Evolutionary conservation across 2,888 invertebrate genomes (phyloP).

Genomic region (Pachycephus smyrnensis): DNA sequence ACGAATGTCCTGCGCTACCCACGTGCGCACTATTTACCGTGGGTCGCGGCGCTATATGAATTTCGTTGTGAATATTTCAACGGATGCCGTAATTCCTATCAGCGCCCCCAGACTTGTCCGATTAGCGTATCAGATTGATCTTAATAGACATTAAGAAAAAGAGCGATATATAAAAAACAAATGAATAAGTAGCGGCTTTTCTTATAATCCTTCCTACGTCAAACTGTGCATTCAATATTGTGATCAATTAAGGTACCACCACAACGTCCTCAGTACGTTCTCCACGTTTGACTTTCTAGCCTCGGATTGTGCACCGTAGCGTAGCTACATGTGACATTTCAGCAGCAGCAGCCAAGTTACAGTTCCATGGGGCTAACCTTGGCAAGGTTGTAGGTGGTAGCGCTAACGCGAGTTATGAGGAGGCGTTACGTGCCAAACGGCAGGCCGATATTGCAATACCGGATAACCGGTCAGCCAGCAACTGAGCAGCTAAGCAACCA

Average conservation of each 20-base stretch:
- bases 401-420: not conserved
- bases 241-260: not conserved
- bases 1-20: conserved; percentile 23
- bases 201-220: not conserved
- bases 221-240: not conserved
- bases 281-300: not conserved
- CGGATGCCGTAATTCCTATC: not conserved
- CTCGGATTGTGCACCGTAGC: not conserved
- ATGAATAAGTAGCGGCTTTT: not conserved
- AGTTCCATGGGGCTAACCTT: not conserved
- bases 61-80: not conserved
- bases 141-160: not conserved
- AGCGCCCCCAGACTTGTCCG: not conserved
- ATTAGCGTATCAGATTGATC: not conserved
- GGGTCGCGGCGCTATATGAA: not conserved
- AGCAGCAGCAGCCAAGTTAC: not conserved
- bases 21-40: conserved; percentile 22
- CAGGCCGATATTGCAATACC: not conserved
- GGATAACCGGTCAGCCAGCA: not conserved
- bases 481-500: not conserved
- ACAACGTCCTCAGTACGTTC: not conserved
- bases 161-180: too few species aligned
- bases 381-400: not conserved
- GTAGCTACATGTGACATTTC: not conserved
- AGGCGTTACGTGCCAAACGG: not conserved